Conservation (phyloP, 53 echinoderm and acorn worm genomes). For the Paracentrotus lividus region DNA sequence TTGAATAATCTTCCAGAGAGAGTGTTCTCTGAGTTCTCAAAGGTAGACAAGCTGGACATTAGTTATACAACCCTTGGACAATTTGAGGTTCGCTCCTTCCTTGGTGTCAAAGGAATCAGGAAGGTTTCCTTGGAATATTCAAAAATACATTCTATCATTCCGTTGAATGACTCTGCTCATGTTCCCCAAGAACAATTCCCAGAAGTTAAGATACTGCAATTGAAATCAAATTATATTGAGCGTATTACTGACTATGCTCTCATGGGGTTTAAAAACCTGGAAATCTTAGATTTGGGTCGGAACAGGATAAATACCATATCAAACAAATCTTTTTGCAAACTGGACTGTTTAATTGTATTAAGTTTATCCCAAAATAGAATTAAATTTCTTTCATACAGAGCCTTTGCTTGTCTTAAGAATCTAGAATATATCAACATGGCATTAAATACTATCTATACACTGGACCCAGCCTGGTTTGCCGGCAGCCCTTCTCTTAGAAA, state of each 20-base stretch:
- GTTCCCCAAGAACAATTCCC: neutral
- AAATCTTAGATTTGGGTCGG: neutral
- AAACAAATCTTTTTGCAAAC: slow-evolving; percentile 31
- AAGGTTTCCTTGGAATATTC: neutral
- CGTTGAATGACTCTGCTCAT: neutral
- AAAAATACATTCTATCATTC: neutral
- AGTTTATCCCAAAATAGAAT: neutral
- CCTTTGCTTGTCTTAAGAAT: neutral
- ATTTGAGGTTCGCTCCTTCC: neutral
- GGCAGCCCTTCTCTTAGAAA: neutral
- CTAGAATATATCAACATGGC: neutral
- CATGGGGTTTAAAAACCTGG: neutral
- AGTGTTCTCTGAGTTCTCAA: neutral
- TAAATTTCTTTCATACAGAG: neutral
- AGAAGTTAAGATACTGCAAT: neutral
- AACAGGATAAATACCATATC: neutral
- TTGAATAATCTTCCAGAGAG: neutral
- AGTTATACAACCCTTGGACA: neutral
- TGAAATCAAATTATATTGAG: neutral
- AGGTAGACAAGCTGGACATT: neutral
- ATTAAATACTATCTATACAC: neutral
- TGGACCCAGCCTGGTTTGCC: neutral
- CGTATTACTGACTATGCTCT: neutral
- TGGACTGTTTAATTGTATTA: neutral
- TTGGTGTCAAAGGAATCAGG: neutral